These are phyloP conservation scores for Vicugna pacos DNA, from an alignment of 2,113 vertebrate species.

Conservation along the genomic window DNA sequence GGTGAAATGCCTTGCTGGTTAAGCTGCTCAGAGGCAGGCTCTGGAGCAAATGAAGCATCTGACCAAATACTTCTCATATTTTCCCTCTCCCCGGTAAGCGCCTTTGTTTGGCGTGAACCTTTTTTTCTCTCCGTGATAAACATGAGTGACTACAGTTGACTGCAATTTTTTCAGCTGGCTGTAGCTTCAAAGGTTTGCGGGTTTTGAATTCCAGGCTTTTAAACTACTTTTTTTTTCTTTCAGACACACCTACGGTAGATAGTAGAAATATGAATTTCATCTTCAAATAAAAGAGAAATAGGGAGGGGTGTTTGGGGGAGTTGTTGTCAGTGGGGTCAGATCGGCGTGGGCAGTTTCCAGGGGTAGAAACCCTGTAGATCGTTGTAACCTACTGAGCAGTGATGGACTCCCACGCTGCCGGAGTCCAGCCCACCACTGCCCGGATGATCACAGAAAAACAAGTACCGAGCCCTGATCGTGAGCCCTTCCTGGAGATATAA, in stretches of 20 bases:
- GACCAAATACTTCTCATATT: slow-evolving; percentile 76
- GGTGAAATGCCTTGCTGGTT: background rate
- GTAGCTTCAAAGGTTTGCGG: slow-evolving; percentile 68
- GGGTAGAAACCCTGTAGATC: background rate
- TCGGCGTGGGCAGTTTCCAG: background rate
- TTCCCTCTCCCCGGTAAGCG: slow-evolving; percentile 61
- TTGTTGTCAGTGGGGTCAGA: background rate
- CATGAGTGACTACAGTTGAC: background rate
- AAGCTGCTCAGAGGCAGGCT: background rate
- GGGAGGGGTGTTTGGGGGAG: background rate
- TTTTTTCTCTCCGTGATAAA: slow-evolving; percentile 43
- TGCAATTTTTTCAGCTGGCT: slow-evolving; percentile 63
- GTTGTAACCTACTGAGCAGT: fast-evolving
- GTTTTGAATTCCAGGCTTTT: slow-evolving; percentile 60
- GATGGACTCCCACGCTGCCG: background rate
- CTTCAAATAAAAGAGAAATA: background rate
- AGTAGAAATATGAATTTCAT: slow-evolving; percentile 67
- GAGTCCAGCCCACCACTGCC: background rate
- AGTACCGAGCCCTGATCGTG: background rate
- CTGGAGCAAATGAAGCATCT: background rate
- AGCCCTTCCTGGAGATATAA: background rate
- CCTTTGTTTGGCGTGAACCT: slow-evolving; percentile 62
- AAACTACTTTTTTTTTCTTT: background rate
- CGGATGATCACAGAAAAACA: background rate
- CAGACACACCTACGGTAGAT: slow-evolving; percentile 46